Percentiles rank a stretch among this genome's conserved stretches.
phyloP scores from a whole-genome alignment of 2,113 vertebrate genomes.

The Tautogolabrus adspersus region DNA sequence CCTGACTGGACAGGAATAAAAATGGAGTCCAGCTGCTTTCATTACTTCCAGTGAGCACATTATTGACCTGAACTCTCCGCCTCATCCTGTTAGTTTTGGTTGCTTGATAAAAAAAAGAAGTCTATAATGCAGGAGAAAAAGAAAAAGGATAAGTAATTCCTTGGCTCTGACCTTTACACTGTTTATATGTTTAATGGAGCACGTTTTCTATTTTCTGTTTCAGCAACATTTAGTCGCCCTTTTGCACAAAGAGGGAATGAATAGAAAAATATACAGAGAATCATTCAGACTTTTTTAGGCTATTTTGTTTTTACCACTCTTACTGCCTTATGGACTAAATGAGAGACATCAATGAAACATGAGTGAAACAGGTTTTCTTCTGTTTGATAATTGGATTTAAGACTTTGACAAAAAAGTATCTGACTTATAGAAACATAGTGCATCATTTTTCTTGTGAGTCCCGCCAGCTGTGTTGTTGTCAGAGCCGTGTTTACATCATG shows the following conservation, averaged over 20 bases:
- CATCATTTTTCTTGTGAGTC: too few relatives aligned
- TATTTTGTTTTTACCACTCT: too few relatives aligned
- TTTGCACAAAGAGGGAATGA: neutral
- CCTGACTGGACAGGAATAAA: slow-evolving; percentile 4
- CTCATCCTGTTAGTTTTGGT: slow-evolving; percentile 19
- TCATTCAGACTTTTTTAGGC: too few relatives aligned
- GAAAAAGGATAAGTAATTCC: neutral
- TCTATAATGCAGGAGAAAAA: slow-evolving; percentile 13
- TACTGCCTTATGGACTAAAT: too few relatives aligned
- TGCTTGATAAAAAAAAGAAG: neutral
- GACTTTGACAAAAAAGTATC: too few relatives aligned
- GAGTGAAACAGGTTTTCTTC: too few relatives aligned
- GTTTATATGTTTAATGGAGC: slow-evolving; percentile 1
- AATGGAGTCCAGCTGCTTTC: slow-evolving; percentile 45
- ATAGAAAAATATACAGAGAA: neutral
- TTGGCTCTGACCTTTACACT: slow-evolving; percentile 26
- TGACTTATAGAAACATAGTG: too few relatives aligned
- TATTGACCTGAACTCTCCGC: slow-evolving; percentile 23
- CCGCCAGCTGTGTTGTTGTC: too few relatives aligned
- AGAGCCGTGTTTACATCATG: too few relatives aligned
- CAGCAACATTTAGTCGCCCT: slow-evolving; percentile 10
- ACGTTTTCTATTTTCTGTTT: slow-evolving; percentile 13
- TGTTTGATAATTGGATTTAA: too few relatives aligned
- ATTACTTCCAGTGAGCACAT: slow-evolving; percentile 24
- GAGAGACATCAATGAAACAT: too few relatives aligned